phyloP scores from a whole-genome alignment of 2,113 vertebrate species.

The Centropristis striata region DNA sequence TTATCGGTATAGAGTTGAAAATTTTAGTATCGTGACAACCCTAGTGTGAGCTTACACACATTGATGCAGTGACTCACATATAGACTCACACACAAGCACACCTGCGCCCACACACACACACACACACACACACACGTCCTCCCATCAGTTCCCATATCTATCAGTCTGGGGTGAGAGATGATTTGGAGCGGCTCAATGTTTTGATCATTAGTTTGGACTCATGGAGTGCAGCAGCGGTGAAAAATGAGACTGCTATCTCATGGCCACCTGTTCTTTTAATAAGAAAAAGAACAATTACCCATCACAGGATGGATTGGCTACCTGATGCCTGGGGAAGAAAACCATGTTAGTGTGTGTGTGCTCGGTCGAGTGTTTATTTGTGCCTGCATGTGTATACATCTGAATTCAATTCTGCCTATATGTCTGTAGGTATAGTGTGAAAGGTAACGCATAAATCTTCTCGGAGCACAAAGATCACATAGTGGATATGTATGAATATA shows the following conservation, averaged over 20 bases:
- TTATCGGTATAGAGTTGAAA: too few relatives aligned
- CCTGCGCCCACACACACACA: background rate
- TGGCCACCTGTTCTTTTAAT: conserved; percentile 79
- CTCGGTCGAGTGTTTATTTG: conserved; percentile 26
- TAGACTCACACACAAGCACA: conserved; percentile 7
- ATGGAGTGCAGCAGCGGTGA: conserved; percentile 70
- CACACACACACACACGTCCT: background rate
- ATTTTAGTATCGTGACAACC: too few relatives aligned
- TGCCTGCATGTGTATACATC: conserved; percentile 1
- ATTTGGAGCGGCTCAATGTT: conserved; percentile 72
- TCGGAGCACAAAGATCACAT: background rate
- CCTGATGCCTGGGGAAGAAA: conserved; percentile 44
- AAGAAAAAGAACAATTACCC: conserved; percentile 74
- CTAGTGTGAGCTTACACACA: too few relatives aligned
- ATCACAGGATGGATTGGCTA: conserved; percentile 55
- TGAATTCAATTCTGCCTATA: conserved; percentile 22
- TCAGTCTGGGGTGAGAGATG: conserved; percentile 67
- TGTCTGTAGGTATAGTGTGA: background rate
- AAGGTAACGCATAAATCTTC: conserved; percentile 12
- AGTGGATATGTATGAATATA: conserved; percentile 1
- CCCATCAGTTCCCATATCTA: conserved; percentile 60
- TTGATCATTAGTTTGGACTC: conserved; percentile 81
- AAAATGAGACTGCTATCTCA: conserved; percentile 73
- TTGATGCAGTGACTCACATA: background rate
- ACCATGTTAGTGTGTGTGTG: conserved; percentile 9